Conservation (phyloP, 2,113 vertebrate species). For the Engraulis encrasicolus region DNA sequence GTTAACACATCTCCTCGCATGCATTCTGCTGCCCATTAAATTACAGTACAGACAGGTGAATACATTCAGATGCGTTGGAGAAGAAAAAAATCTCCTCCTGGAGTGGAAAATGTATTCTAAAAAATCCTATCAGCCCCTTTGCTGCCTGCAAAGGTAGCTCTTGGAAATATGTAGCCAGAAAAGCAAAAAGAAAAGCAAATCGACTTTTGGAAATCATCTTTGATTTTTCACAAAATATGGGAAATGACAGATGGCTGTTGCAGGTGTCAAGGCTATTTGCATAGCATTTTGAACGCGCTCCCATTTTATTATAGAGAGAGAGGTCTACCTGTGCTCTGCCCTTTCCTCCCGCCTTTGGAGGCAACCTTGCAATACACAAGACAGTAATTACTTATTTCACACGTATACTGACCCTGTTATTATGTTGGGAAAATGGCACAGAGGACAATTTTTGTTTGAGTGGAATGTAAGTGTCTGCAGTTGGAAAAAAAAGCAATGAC, state of each 20-base stretch:
- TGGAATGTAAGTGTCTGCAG: constrained; percentile 25
- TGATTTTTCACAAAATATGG: constrained; percentile 23
- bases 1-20: constrained; percentile 16
- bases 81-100: neutral
- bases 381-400: constrained; percentile 52
- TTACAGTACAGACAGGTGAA: neutral
- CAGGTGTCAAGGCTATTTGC: constrained; percentile 42
- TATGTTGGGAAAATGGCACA: constrained; percentile 29
- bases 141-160: neutral
- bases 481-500: constrained; percentile 26
- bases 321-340: constrained; percentile 53
- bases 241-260: constrained; percentile 44
- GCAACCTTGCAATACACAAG: constrained; percentile 39
- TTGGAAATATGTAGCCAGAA: neutral
- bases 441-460: constrained; percentile 36
- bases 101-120: neutral
- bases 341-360: constrained; percentile 43
- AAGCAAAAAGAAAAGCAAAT: too few relatives aligned
- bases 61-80: neutral
- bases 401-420: constrained; percentile 44
- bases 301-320: constrained; percentile 48
- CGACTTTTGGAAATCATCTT: neutral
- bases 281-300: constrained; percentile 36
- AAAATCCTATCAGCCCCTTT: neutral
- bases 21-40: constrained; percentile 9